Evolutionary conservation across 2,113 vertebrate species (phyloP), one percentile per base, ranked within the genome.

Genomic region (Corythornis vintsioides): DNA sequence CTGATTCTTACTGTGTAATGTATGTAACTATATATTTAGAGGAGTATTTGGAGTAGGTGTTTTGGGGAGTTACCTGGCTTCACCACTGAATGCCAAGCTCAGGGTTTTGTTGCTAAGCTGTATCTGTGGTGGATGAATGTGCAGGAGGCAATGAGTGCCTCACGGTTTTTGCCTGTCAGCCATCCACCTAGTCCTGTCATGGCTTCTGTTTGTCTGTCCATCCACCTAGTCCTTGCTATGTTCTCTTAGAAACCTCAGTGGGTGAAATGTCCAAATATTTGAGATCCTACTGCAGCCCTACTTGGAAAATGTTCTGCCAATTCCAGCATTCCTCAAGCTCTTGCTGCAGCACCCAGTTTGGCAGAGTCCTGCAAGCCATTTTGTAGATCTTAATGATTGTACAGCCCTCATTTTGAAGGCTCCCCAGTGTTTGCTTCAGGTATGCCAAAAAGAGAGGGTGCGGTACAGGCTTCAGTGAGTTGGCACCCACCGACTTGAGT

Each of bases 401-500:
- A 61, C 77, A 93, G 57, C 35, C 38, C 78, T 96, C 88, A 90
- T 96, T 93, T 80, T 90, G 84, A 92, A 95, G 80, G 45, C 71
- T 93, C 87, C 83, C 24, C 10, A 29, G 45, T 69, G 72, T 87
- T 88, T 86, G 63, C 67, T 95, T 72, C 85, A 67, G 57, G 47
- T 78, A 81, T 88, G 92, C 89, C 87, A 95, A 83, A 95, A 93
- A 89, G 53, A 75, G 74, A 95, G 90, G 94, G 93, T 2, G 93
- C 19, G 87, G 93, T 67, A 16, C 70, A 45, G 74, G 38, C 33
- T 88, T 77, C 0, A 7, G 80, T 88, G 70, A 92, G 60, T 70
- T 93, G 93, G 90, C 91, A 93, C 25, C 80, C 63, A 48, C 63
- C 65, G 92, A 85, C 73, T 92, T 94, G 94, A 96, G 93, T 95